Base-by-base conservation (phyloP, 2,888 invertebrate species). In the Philhelius pedissequus region DNA sequence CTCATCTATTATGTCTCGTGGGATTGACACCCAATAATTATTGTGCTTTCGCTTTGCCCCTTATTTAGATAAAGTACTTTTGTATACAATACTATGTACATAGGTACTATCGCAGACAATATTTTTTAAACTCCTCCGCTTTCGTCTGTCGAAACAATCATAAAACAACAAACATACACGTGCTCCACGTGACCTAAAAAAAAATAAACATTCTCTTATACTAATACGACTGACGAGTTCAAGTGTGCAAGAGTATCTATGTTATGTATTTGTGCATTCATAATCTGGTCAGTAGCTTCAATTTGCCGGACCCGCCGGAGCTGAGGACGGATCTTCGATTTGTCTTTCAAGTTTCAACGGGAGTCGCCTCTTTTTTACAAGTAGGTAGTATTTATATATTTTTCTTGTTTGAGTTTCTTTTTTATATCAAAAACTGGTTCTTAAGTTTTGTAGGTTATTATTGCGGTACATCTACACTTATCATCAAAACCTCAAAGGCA, bases 111-210 rank as follows among this genome's bases (percentile, higher is more conserved):
- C 32, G n/a, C n/a, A 2, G 11, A 32, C 32, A 32, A 32, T 11
- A 32, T 11, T 32, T 32, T n/a, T n/a, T n/a, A n/a, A 56, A 35
- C 56, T 48, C 38, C 52, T 45, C 48, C 30, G 13, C 38, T 30
- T 43, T 9, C 1, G 15, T n/a, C 3, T 43, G n/a, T 32, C 62
- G 15, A 15, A 27, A 48, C 8, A 58, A 30, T 48, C 62, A 38
- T 27, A 25, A 69, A 20, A 32, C 27, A 50, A 68, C 38, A 58
- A 56, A 68, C 45, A 78, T 68, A 84, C 84, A 75, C 80, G 84
- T 84, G 84, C 80, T 84, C 66, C 80, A 76, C 75, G 75, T 84
- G 84, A 84, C 84, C 84, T 76, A 76, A 48, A 76, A 76, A 48
- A 76, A 70, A 9, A 60, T 30, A 60, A 30, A 43, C 62, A 43